Percentiles rank a stretch among this genome's conserved stretches.
Evolutionary conservation across 2,888 invertebrate species (phyloP).

Genomic region (Tipula vernalis): DNA sequence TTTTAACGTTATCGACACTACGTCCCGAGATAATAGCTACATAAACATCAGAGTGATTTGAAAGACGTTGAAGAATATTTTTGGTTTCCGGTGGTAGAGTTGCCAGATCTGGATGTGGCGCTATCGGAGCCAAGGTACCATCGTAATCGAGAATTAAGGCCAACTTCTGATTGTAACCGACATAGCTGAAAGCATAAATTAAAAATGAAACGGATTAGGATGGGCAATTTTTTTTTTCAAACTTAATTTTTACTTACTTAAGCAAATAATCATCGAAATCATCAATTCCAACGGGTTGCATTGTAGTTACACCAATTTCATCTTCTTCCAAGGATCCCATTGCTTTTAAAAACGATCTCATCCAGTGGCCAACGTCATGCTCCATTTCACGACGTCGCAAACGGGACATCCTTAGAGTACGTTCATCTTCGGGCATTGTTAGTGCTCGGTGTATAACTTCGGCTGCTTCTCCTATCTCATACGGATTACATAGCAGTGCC

Average conservation of each 20-base stretch:
- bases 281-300: slow-evolving; percentile 83
- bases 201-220: not conserved
- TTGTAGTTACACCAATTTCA: slow-evolving; percentile 68
- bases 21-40: slow-evolving; percentile 79
- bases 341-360: slow-evolving; percentile 73
- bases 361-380: slow-evolving; percentile 81
- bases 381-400: slow-evolving; percentile 65
- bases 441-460: slow-evolving; percentile 77
- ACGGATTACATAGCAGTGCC: slow-evolving; percentile 78
- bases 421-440: slow-evolving; percentile 82
- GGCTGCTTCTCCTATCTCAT: slow-evolving; percentile 76
- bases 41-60: slow-evolving; percentile 75
- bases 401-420: slow-evolving; percentile 75
- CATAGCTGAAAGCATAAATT: slow-evolving; percentile 46
- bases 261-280: slow-evolving; percentile 82
- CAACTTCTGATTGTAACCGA: slow-evolving; percentile 73
- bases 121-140: slow-evolving; percentile 78
- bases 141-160: slow-evolving; percentile 78
- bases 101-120: slow-evolving; percentile 82
- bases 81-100: slow-evolving; percentile 73
- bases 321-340: slow-evolving; percentile 78
- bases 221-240: not conserved
- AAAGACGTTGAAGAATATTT: slow-evolving; percentile 65
- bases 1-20: slow-evolving; percentile 75
- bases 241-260: slow-evolving; percentile 42